Evolutionary conservation across 1,140 invertebrate genomes (phyloP), one percentile per base, ranked within the genome.

Genomic region (Saccostrea cuccullata): DNA sequence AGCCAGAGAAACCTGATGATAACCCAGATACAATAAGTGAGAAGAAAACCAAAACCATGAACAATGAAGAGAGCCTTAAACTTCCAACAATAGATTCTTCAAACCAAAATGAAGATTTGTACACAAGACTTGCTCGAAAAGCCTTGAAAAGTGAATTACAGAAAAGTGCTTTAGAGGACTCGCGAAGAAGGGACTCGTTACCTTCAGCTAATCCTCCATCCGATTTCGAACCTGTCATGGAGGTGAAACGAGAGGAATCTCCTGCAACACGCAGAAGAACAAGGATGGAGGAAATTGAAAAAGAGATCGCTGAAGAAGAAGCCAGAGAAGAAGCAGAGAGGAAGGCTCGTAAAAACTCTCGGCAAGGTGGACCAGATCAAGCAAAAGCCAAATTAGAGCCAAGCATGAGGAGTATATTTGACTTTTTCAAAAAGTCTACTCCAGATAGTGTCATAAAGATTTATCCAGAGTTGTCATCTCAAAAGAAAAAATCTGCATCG

Each of bases 321-420:
- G 82, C 17, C 6, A 88, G 87, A 56, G 87, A 88, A 55, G 58
- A 60, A 64, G 84, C 47, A 15, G 84, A 84, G 55, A 73, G 82
- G 26, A 30, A 55, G 26, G 30, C 64, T 55, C 47, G 84, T 23
- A 77, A 67, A 47, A 86, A 64, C 13, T 60, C 64, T 26, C 85
- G 82, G 15, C 40, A 58, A 20, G 60, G 26, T 84, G 83, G 67
- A 84, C 87, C 67, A 47, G 83, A 84, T 47, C 26, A 70, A 17
- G 67, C 56, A 64, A 84, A 84, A 40, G 55, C 70, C 13, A 88
- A 88, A 55, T 26, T 55, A 55, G 87, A 86, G 47, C 84, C 84
- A 6, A 88, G 87, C 56, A 88, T 88, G 87, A 88, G 87, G 84
- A 88, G 87, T 88, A 88, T 88, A 82, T 88, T 88, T 88, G 87